Base-by-base conservation (phyloP, 2,888 invertebrate genomes). In the Melanchra persicariae region DNA sequence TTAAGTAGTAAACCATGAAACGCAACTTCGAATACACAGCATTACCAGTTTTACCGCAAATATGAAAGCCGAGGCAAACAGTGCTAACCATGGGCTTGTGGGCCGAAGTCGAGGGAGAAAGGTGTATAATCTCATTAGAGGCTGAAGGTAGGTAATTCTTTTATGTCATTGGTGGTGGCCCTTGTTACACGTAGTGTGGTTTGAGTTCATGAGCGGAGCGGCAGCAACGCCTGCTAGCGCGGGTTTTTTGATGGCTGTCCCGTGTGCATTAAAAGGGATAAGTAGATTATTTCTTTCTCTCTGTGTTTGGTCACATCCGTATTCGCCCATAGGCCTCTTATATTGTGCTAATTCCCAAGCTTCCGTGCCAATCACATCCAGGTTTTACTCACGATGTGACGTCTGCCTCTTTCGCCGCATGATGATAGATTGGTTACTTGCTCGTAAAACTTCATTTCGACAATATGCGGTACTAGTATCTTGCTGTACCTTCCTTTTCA, bases 121-220 rank as follows among this genome's bases (percentile, higher is more conserved):
- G 87, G 85, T 87, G 83, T 84, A 74, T 91, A 91, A 91, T 92
- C 91, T 89, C 86, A 87, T 92, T 91, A 91, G 80, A 75, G 81
- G 58, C 65, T 54, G 86, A 82, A 88, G 88, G 86, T 91, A 88
- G 88, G 86, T 91, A 90, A 91, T 90, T 90, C 91, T 91, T 91
- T 91, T 90, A 74, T 58, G 65, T 65, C 72, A 91, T 87, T 86
- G 81, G 73, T 67, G 70, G 60, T 81, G 82, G 88, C 87, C 88
- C 89, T 90, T 88, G 87, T 89, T 87, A 84, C 70, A 51, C 71
- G 24, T 55, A 30, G 24, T 74, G 30, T 61, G 61, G 65, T 61
- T 52, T 70, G 60, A 74, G 22, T 57, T 15, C 37, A 70, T 72
- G 37, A 17, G 75, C 47, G 76, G 54, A 61, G 69, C 76, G 74